Conservation (phyloP, 2,113 vertebrate species). For the Lontra canadensis region DNA sequence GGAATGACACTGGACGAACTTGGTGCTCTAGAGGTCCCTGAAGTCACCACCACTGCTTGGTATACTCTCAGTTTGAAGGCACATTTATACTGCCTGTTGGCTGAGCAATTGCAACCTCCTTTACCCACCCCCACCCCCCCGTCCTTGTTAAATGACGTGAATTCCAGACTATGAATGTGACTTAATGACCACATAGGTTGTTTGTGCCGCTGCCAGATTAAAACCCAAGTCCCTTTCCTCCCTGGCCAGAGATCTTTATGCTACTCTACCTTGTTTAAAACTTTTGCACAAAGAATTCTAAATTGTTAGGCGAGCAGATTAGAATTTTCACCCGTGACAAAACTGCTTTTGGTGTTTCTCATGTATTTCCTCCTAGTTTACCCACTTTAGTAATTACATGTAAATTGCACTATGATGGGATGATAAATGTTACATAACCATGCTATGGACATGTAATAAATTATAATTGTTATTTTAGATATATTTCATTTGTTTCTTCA, state of each 20-base stretch:
- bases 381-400: neutral
- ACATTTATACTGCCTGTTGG: neutral
- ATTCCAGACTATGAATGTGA: neutral
- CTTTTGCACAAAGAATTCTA: neutral
- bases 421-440: neutral
- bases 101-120: neutral
- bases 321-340: neutral
- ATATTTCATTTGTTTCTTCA: neutral
- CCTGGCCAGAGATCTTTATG: neutral
- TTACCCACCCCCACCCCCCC: neutral
- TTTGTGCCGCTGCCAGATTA: neutral
- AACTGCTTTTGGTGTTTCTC: neutral
- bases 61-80: neutral
- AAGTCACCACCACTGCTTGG: neutral
- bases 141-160: neutral
- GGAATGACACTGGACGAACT: neutral
- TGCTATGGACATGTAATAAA: neutral
- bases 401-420: neutral
- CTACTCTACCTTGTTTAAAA: neutral
- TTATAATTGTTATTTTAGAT: neutral
- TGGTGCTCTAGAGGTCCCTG: neutral
- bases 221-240: neutral
- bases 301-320: neutral
- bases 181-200: neutral
- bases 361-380: neutral